Base-by-base conservation (phyloP, 2,113 vertebrate genomes). In the Pelobates fuscus region DNA sequence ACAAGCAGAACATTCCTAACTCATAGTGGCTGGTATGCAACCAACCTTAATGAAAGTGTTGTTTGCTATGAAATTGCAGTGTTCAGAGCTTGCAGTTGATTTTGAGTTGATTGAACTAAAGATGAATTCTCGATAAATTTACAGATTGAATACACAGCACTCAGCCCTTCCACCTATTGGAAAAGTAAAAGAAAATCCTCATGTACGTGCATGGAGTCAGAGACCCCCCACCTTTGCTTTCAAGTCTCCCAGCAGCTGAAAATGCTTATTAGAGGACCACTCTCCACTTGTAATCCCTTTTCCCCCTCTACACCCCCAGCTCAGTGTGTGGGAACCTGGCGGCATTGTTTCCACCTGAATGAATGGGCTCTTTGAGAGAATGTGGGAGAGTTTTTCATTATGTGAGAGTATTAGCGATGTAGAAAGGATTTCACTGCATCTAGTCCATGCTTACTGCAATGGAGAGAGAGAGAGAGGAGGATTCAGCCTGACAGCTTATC, bases 301-400 rank as follows among this genome's bases (percentile, higher is more conserved):
- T 60, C 24, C 37, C 26, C 18, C 32, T 58, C 10, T 37, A 23
- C 63, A 46, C 26, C 30, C 52, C 41, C 55, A 23, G 23, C 29
- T 43, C 10, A 58, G 12, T 58, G 71, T 76, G 57, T 67, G 64
- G 65, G 73, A 68, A 68, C 37, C 64, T 77, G 65, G 27, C 65
- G 25, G 25, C 27, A 20, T 41, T n/a, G 54, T 26, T 46, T 76
- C 67, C 57, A 67, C 73, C 73, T 76, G 73, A 49, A 68, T 68
- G 27, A 68, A 77, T 68, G 43, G 72, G 25, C 57, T 77, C 59
- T 68, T 41, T 61, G 25, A 61, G 65, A 68, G 55, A 7, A 68
- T 37, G 72, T 60, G 57, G 65, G 73, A 77, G 59, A 77, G 27
- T 32, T 17, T 77, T 49, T 41, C 29, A 68, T 68, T 61, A 77